phyloP scores from a whole-genome alignment of 2,888 invertebrate species.

The Scelioninae gen. 2 region DNA sequence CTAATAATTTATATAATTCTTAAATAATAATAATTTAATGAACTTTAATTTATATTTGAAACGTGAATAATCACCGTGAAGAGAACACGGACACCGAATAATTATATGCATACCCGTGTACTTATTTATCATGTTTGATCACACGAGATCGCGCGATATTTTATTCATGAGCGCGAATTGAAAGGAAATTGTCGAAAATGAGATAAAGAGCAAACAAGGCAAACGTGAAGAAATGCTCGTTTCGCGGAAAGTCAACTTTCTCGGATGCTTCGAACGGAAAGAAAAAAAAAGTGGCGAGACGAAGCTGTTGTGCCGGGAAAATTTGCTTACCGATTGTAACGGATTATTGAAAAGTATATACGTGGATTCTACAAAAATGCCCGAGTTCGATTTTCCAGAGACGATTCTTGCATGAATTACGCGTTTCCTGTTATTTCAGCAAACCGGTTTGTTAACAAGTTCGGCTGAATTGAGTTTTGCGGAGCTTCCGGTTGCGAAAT shows the following conservation, averaged over 20 bases:
- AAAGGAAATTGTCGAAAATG: conserved; percentile 39
- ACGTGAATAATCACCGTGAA: conserved; percentile 28
- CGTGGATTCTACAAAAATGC: no score
- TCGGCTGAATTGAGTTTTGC: no score
- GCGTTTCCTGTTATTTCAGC: no score
- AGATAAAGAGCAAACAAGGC: conserved; percentile 20
- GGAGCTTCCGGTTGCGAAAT: conserved; percentile 7
- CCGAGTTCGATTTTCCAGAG: no score
- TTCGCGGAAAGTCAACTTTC: conserved; percentile 19
- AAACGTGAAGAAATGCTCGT: conserved; percentile 18
- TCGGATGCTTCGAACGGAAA: neutral
- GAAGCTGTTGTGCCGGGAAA: no score
- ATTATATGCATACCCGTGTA: conserved; percentile 35
- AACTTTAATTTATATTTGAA: conserved; percentile 23
- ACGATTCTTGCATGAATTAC: no score
- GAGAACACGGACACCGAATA: conserved; percentile 21
- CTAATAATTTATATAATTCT: no score
- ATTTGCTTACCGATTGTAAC: no score
- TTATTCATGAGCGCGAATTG: conserved; percentile 34
- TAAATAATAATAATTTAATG: no score
- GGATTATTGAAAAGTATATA: no score
- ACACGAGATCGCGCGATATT: conserved; percentile 30
- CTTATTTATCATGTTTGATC: conserved; percentile 37
- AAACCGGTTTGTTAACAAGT: no score
- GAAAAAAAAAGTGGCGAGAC: neutral